Evolutionary conservation across 2,113 vertebrate species (phyloP).

Genomic region (Hepsetus odoe): DNA sequence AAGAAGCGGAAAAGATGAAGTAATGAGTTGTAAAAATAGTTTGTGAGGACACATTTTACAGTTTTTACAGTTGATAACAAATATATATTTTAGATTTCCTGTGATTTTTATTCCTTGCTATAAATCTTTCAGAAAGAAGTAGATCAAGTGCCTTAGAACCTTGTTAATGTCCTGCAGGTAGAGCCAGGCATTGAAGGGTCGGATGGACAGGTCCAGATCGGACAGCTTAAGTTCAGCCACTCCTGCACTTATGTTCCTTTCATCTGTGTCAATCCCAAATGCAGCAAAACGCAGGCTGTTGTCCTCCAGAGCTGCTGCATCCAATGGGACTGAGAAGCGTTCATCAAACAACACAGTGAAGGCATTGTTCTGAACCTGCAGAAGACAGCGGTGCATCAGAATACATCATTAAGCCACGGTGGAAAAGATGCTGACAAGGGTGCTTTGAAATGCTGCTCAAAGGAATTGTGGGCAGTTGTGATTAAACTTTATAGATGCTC

Average conservation of each 20-base stretch:
- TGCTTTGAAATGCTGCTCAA: too few relatives aligned
- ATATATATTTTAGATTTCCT: not conserved
- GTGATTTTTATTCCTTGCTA: not conserved
- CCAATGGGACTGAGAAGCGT: conserved; percentile 87
- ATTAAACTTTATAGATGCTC: not conserved
- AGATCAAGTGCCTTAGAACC: conserved; percentile 64
- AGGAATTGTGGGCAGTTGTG: not conserved
- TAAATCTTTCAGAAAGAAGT: not conserved
- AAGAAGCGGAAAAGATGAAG: too few relatives aligned
- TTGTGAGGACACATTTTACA: too few relatives aligned
- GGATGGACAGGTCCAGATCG: conserved; percentile 84
- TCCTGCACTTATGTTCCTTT: conserved; percentile 86
- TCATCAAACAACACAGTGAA: conserved; percentile 90
- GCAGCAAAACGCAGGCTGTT: conserved; percentile 87
- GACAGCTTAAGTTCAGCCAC: conserved; percentile 91
- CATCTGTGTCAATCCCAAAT: conserved; percentile 87
- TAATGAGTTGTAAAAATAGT: too few relatives aligned
- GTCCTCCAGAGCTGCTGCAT: conserved; percentile 81
- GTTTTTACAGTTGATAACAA: too few relatives aligned
- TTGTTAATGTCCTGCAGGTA: conserved; percentile 95
- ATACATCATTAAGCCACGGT: not conserved
- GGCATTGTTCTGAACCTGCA: conserved; percentile 87
- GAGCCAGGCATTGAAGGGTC: conserved; percentile 94
- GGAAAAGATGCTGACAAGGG: not conserved
- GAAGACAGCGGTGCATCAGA: not conserved